These are phyloP conservation scores for Sarcophaga bullata DNA, from an alignment of 1,140 invertebrate genomes.

Conservation along the genomic window DNA sequence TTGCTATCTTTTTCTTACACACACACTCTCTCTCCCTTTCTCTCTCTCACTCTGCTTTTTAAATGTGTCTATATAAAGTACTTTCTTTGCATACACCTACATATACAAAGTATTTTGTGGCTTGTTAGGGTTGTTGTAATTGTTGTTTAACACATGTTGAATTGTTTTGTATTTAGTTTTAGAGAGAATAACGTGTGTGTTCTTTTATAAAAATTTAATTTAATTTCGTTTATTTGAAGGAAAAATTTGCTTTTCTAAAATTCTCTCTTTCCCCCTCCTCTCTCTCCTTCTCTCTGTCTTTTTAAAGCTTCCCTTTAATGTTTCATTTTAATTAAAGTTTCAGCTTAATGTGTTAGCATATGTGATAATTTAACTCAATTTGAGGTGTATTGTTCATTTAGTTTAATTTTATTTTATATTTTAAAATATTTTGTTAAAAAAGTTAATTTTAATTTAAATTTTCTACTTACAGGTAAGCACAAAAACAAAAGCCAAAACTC, in stretches of 20 bases:
- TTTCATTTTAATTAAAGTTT: conserved; percentile 18
- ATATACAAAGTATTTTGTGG: neutral
- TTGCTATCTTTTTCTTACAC: neutral
- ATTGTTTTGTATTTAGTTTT: neutral
- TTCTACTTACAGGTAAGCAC: neutral
- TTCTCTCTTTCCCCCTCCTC: no score
- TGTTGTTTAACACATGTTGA: conserved; percentile 23
- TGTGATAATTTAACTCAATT: neutral
- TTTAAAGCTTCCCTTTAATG: neutral
- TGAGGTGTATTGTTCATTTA: neutral
- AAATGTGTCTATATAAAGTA: no score
- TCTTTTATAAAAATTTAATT: neutral
- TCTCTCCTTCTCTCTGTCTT: neutral
- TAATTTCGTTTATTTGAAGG: neutral
- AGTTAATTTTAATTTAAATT: neutral
- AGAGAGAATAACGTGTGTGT: no score
- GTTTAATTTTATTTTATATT: neutral
- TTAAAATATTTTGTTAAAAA: neutral
- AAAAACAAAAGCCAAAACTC: neutral
- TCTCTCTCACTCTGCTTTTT: no score
- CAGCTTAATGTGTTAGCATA: neutral
- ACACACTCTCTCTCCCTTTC: no score
- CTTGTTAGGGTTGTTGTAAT: conserved; percentile 8
- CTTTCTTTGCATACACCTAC: no score
- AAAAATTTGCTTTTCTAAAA: neutral